These are phyloP conservation scores for Drosophila ambigua DNA, from an alignment of 1,140 invertebrate species.

Conservation along the genomic window DNA sequence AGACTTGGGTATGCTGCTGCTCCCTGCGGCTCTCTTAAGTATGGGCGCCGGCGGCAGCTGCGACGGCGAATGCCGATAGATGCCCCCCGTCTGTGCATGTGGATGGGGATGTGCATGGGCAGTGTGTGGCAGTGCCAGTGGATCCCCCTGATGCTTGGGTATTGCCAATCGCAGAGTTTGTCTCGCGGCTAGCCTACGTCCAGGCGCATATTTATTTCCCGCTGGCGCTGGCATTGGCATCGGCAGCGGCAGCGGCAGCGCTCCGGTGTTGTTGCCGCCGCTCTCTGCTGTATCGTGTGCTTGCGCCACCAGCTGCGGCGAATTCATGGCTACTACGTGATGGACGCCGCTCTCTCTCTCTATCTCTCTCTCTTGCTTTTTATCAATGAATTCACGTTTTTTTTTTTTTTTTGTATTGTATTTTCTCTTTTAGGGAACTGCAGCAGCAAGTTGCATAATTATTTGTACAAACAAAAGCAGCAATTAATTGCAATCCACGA, in stretches of 20 bases:
- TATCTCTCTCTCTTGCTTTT: slow-evolving; percentile 25
- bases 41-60: slow-evolving; percentile 77
- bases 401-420: slow-evolving; percentile 16
- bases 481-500: slow-evolving; percentile 8
- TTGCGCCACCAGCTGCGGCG: slow-evolving; percentile 67
- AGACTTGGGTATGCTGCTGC: slow-evolving; percentile 61
- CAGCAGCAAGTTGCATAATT: slow-evolving; percentile 61
- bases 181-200: slow-evolving; percentile 78
- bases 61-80: slow-evolving; percentile 72
- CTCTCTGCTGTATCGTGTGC: slow-evolving; percentile 45
- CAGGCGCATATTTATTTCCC: slow-evolving; percentile 79
- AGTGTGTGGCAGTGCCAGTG: slow-evolving; percentile 2
- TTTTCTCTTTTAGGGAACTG: slow-evolving; percentile 40
- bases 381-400: slow-evolving; percentile 68
- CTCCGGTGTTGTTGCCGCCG: slow-evolving; percentile 8
- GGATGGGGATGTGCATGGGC: no score
- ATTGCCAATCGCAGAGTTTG: slow-evolving; percentile 78
- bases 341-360: not conserved
- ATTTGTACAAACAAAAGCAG: slow-evolving; percentile 41
- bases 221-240: slow-evolving; percentile 11
- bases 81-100: slow-evolving; percentile 24
- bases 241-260: slow-evolving; percentile 8
- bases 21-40: slow-evolving; percentile 50
- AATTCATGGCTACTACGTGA: slow-evolving; percentile 51
- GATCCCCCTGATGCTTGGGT: slow-evolving; percentile 76